phyloP scores from a whole-genome alignment of 2,113 vertebrate genomes.

The Chamaetylas fuelleborni region DNA sequence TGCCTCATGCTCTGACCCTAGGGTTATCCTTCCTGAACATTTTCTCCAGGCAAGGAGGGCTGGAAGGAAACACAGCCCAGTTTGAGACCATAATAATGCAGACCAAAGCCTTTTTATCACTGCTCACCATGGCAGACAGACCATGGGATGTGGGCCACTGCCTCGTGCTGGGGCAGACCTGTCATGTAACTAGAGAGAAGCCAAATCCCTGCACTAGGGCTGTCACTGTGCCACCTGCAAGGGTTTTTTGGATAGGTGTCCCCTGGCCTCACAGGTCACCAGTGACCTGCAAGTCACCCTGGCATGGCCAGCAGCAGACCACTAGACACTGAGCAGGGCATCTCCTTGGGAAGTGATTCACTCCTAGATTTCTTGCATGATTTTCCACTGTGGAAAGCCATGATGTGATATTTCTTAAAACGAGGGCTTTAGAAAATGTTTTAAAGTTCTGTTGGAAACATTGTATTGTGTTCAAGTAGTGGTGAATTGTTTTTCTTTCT shows the following conservation, averaged over 20 bases:
- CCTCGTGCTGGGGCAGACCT: rapidly evolving
- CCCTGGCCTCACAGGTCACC: background rate
- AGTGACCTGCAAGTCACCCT: background rate
- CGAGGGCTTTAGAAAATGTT: background rate
- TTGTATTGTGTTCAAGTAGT: background rate
- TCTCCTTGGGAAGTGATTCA: background rate
- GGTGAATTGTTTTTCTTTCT: background rate
- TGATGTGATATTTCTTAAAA: background rate
- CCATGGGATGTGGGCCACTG: background rate
- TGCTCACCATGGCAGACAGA: background rate
- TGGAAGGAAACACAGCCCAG: background rate
- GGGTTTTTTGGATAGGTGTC: background rate
- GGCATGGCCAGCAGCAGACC: background rate
- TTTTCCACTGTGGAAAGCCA: background rate
- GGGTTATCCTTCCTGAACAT: background rate
- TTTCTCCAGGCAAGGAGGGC: background rate
- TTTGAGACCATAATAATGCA: background rate
- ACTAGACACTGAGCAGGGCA: background rate
- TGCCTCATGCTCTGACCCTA: background rate
- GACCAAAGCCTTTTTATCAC: background rate
- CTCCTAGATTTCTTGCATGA: background rate
- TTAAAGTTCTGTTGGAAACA: background rate
- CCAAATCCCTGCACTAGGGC: background rate
- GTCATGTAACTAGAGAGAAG: background rate
- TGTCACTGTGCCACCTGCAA: background rate